Conservation (phyloP, 2,797 vertebrate genomes). For the Chaetodon trifasciatus region DNA sequence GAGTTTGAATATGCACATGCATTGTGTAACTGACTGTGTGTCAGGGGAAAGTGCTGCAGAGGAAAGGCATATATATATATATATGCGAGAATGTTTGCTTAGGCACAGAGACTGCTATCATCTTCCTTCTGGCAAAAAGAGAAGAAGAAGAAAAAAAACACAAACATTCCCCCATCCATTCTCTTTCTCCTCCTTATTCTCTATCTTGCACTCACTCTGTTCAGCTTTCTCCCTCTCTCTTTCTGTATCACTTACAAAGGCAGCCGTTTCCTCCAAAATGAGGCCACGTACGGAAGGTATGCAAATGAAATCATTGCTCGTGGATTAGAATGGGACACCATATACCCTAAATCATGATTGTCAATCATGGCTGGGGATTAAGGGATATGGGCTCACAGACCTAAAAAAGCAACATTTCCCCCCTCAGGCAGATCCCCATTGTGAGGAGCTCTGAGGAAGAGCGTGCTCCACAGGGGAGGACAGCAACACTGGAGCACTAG, state of each 20-base stretch:
- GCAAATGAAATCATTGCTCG: constrained; percentile 99
- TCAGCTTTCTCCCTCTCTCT: constrained; percentile 79
- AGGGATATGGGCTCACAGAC: constrained; percentile 99
- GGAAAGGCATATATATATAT: constrained; percentile 56
- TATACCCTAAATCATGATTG: constrained; percentile 99
- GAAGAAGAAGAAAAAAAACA: constrained; percentile 53
- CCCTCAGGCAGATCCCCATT: constrained; percentile 98
- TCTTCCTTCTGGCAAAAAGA: constrained; percentile 78
- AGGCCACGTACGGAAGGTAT: constrained; percentile 98
- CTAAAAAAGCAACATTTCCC: constrained; percentile 99
- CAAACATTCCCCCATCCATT: constrained; percentile 81
- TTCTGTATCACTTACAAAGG: constrained; percentile 90
- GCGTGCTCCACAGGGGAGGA: constrained; percentile 77
- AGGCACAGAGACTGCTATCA: constrained; percentile 77
- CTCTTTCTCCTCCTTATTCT: constrained; percentile 81
- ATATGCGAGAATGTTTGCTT: constrained; percentile 64
- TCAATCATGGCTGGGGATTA: constrained; percentile 99
- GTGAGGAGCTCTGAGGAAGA: constrained; percentile 90
- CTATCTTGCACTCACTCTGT: constrained; percentile 80
- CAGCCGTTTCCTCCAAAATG: constrained; percentile 91
- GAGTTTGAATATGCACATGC: constrained; percentile 61
- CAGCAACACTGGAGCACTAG: constrained; percentile 94
- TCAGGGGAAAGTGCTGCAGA: constrained; percentile 64
- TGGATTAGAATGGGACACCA: constrained; percentile 99
- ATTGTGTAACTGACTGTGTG: constrained; percentile 45